Percentiles rank a stretch among this genome's conserved stretches.
Conservation (phyloP, 2,797 vertebrate genomes). For the Lemur catta region DNA sequence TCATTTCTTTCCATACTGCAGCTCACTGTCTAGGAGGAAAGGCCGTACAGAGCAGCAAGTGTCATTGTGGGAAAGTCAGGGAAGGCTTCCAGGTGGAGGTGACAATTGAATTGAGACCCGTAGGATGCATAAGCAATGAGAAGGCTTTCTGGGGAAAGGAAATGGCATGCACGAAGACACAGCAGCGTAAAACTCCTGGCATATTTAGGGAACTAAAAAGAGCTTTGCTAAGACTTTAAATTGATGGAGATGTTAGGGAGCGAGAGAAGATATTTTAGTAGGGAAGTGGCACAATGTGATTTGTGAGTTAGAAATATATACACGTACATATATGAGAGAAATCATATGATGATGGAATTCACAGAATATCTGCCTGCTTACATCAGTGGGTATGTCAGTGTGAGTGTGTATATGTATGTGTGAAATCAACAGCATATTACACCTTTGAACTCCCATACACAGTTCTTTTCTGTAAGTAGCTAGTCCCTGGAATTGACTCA, state of each 20-base stretch:
- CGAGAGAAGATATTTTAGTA: constrained; percentile 26
- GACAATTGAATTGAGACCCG: constrained; percentile 16
- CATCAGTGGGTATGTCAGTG: neutral
- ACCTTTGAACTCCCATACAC: constrained; percentile 27
- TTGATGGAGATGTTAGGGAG: neutral
- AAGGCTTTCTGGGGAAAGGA: constrained; percentile 35
- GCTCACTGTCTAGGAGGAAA: constrained; percentile 38
- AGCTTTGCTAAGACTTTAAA: constrained; percentile 19
- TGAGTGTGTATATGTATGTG: neutral
- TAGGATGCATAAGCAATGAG: constrained; percentile 6
- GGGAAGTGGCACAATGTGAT: constrained; percentile 35
- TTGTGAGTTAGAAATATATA: constrained; percentile 43
- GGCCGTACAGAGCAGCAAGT: neutral
- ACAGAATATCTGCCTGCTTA: neutral
- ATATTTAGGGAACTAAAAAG: neutral
- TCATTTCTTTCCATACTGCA: neutral
- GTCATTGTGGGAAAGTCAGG: neutral
- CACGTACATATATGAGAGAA: neutral
- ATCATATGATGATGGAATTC: constrained; percentile 39
- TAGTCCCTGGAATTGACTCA: constrained; percentile 53
- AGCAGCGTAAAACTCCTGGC: constrained; percentile 10
- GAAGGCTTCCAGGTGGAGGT: neutral
- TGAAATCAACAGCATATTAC: constrained; percentile 30
- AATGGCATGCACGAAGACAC: neutral
- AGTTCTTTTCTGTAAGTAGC: constrained; percentile 47